Evolutionary conservation across 2,888 invertebrate genomes (phyloP), one percentile per base, ranked within the genome.

Genomic region (Mythimna impura): DNA sequence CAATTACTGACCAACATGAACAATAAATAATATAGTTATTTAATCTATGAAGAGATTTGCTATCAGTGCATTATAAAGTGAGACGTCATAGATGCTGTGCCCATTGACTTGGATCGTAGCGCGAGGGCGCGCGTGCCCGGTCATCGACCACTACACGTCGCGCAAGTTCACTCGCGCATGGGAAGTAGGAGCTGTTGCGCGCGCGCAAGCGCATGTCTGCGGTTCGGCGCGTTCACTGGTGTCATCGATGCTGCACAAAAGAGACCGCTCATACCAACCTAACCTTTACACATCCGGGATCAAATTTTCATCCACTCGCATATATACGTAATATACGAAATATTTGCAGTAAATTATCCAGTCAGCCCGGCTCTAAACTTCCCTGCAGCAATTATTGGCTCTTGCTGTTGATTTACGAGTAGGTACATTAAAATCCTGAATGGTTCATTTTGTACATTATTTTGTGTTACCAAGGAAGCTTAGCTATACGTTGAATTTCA

Each of bases 91-190:
- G 83, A 86, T 85, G 83, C 76, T 83, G 76, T 81, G 76, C 87
- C 82, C 86, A 87, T 88, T 87, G 88, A 88, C 74, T 83, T 85
- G 71, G 81, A 82, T 78, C 69, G 79, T 47, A 78, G 76, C 66
- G 81, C 66, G 81, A 76, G 88, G 90, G 89, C 91, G 91, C 93
- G 91, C 93, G 92, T 92, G 93, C 89, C 90, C 93, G 94, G 94
- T 95, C 93, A 93, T 90, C 92, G 93, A 93, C 93, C 91, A 92
- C 86, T 83, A 84, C 89, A 86, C 90, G 87, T 87, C 87, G 88
- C 82, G 86, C 89, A 88, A 90, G 93, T 91, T 91, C 90, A 91
- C 86, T 89, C 87, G 91, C 89, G 88, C 91, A 91, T 90, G 88
- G 87, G 88, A 88, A 86, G 84, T 84, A 74, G 75, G 65, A 82